Percentiles rank a stretch among this genome's conserved stretches.
phyloP scores from a whole-genome alignment of 2,888 invertebrate species.

The Malthinus seriepunctatus region DNA sequence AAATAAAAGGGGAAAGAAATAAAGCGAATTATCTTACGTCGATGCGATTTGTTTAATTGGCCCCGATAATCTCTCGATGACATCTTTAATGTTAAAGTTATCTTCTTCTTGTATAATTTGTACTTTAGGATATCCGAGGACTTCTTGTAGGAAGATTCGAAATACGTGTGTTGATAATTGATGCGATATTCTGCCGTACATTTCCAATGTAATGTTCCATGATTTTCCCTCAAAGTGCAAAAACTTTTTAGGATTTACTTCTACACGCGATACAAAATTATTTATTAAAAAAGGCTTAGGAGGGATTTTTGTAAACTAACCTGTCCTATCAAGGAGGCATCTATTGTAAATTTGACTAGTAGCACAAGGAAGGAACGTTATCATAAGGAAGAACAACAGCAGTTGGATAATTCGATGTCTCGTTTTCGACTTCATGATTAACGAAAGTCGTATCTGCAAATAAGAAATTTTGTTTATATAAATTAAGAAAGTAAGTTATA shows the following conservation, averaged over 20 bases:
- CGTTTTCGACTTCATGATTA: slow-evolving; percentile 15
- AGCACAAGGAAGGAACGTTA: slow-evolving; percentile 9
- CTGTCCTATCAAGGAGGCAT: slow-evolving; percentile 15
- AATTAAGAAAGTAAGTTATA: too few species aligned
- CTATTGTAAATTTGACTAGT: slow-evolving; percentile 10
- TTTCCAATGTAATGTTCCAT: slow-evolving; percentile 57
- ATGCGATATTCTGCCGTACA: slow-evolving; percentile 60
- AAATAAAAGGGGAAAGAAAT: slow-evolving; percentile 9
- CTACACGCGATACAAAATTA: slow-evolving; percentile 44
- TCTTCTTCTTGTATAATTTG: slow-evolving; percentile 53
- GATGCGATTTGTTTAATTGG: slow-evolving; percentile 29
- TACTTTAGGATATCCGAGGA: slow-evolving; percentile 56
- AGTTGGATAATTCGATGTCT: slow-evolving; percentile 4
- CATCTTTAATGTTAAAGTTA: slow-evolving; percentile 49
- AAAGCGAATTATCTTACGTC: slow-evolving; percentile 40
- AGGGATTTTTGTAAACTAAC: slow-evolving; percentile 8
- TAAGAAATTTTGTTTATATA: neutral
- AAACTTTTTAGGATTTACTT: slow-evolving; percentile 56
- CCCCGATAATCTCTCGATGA: slow-evolving; percentile 47
- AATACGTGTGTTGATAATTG: slow-evolving; percentile 62
- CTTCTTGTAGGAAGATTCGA: slow-evolving; percentile 60
- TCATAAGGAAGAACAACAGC: slow-evolving; percentile 7
- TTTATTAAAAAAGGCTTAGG: neutral
- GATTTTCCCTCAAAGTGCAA: slow-evolving; percentile 51
- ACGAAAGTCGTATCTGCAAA: slow-evolving; percentile 11